Conservation (phyloP, 92 coral and sea anemone genomes). For the Desmophyllum pertusum region DNA sequence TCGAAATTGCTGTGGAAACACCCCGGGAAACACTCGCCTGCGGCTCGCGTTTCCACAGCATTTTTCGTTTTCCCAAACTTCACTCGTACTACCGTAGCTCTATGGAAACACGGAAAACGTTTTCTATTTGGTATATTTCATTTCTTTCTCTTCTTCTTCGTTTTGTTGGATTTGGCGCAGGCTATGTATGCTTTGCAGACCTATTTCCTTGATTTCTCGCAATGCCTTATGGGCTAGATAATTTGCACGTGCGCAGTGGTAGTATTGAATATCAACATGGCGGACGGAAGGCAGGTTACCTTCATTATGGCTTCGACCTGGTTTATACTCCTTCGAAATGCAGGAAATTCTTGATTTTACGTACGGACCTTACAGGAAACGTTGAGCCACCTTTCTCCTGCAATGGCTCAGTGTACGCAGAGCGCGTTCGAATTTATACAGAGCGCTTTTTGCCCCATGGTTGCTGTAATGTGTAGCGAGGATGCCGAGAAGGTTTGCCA, state of each 20-base stretch:
- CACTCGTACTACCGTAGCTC: too few relatives aligned
- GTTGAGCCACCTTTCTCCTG: neutral
- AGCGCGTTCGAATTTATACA: conserved; percentile 90
- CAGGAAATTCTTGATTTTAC: conserved; percentile 15
- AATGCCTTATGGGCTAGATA: conserved; percentile 42
- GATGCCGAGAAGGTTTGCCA: conserved; percentile 94
- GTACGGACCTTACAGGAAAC: neutral
- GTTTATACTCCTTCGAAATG: conserved; percentile 20
- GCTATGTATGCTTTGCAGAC: conserved; percentile 26
- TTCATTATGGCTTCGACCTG: neutral
- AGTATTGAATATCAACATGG: conserved; percentile 83
- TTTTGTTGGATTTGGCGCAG: neutral
- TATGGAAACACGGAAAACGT: neutral
- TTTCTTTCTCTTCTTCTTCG: neutral
- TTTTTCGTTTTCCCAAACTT: too few relatives aligned
- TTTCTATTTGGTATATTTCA: neutral
- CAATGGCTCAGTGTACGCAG: conserved; percentile 97
- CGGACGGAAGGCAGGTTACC: conserved; percentile 58
- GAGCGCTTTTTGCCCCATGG: conserved; percentile 94
- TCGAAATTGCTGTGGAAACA: too few relatives aligned
- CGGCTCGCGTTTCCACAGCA: too few relatives aligned
- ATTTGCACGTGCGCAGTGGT: conserved; percentile 66
- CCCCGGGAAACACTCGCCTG: too few relatives aligned
- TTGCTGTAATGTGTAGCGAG: conserved; percentile 96
- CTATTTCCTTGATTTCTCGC: conserved; percentile 31